Base-by-base conservation (phyloP, 2,797 vertebrate genomes). In the Hafferia zeledoni region DNA sequence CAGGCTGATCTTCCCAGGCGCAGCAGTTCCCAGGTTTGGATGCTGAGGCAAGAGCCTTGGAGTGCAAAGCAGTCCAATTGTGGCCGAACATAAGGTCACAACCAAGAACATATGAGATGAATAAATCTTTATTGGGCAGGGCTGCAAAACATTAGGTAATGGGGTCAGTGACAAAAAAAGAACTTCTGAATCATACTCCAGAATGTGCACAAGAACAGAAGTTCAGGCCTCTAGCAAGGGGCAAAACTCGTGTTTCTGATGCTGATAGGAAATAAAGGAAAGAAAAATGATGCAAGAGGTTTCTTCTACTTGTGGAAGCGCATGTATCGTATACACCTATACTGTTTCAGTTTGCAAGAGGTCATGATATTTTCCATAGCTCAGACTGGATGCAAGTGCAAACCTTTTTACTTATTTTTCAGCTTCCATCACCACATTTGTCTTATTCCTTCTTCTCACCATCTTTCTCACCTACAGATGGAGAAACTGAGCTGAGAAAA, bases 111-210 rank as follows among this genome's bases (percentile, higher is more conserved):
- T 90, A 81, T 93, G 88, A 95, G 89, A 86, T 47, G 92, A 96
- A 75, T 93, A 95, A 92, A 89, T 94, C 82, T 96, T 83, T 95
- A 61, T 39, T 94, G 94, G 96, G 93, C 84, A 76, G 80, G 79
- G 79, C 92, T 96, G 83, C 81, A 93, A 96, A 93, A 83, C 10
- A 92, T 96, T 96, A 97, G 83, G 70, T 91, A 96, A 97, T 96
- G 80, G 94, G 96, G 56, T 37, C 79, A 90, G 52, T 57, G 87
- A 85, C 71, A 87, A 92, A 94, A 94, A 91, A 90, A 90, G 52
- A 83, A 71, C 65, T 50, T 89, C 79, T 95, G 92, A 95, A 92
- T 80, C 87, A 90, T 70, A 20, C 28, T 90, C 24, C 49, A 72
- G 61, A 88, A 83, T 5, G 27, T 78, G 87, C 56, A 49, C 30